Conservation (phyloP, 2,888 invertebrate genomes). For the Cenopis cana region DNA sequence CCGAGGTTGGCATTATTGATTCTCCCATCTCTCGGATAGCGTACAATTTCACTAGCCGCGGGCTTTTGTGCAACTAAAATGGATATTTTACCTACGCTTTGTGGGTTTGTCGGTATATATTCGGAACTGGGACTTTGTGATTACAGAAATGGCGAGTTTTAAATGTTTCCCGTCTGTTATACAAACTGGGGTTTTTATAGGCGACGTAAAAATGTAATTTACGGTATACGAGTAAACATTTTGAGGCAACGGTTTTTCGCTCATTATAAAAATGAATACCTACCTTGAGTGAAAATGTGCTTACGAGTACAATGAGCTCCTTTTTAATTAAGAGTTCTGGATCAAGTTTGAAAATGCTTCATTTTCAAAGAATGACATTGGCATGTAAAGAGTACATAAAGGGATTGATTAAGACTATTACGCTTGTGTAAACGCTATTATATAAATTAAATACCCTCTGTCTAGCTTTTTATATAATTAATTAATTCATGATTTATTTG, state of each 20-base stretch:
- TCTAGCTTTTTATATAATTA: constrained; percentile 7
- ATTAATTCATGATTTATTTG: constrained; percentile 24
- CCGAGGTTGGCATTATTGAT: constrained; percentile 44
- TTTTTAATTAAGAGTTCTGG: constrained; percentile 18
- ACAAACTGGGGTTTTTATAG: constrained; percentile 38
- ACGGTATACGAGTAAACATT: constrained; percentile 22
- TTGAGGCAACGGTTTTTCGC: constrained; percentile 22
- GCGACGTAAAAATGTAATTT: constrained; percentile 34
- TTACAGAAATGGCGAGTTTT: constrained; percentile 40
- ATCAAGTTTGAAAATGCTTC: constrained; percentile 14
- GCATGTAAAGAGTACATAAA: constrained; percentile 10
- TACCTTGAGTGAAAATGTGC: constrained; percentile 9
- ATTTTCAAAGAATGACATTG: constrained; percentile 16
- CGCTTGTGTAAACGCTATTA: constrained; percentile 12
- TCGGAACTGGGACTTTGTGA: constrained; percentile 35
- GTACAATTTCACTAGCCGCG: constrained; percentile 39
- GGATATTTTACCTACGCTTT: constrained; percentile 42
- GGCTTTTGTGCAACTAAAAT: constrained; percentile 44
- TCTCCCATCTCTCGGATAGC: constrained; percentile 41
- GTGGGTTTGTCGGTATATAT: constrained; percentile 41
- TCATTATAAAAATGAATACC: constrained; percentile 22
- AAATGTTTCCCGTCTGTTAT: constrained; percentile 38
- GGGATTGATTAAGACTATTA: constrained; percentile 15
- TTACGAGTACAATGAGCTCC: constrained; percentile 18
- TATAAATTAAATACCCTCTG: too few relatives aligned